Evolutionary conservation across 2,113 vertebrate species (phyloP).

Genomic region (Egretta garzetta): DNA sequence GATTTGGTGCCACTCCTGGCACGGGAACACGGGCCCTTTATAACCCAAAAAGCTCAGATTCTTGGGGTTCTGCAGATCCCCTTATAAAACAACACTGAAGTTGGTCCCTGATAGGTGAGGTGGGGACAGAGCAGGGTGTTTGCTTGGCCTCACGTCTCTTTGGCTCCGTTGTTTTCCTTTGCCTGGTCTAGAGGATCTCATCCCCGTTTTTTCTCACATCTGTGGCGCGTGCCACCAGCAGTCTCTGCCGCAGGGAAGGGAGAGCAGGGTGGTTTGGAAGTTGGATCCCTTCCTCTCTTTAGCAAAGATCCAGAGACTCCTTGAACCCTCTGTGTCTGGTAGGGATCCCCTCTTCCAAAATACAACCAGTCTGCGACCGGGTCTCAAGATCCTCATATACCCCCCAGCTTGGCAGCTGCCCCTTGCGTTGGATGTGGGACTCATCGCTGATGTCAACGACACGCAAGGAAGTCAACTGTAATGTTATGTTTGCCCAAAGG

Average conservation of each 20-base stretch:
- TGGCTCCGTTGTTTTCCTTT: neutral
- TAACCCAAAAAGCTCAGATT: neutral
- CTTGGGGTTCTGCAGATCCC: neutral
- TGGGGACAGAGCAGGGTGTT: neutral
- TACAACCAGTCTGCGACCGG: neutral
- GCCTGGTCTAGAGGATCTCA: neutral
- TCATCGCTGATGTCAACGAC: neutral
- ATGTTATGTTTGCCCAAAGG: neutral
- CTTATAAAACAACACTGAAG: neutral
- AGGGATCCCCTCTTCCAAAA: neutral
- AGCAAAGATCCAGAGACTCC: neutral
- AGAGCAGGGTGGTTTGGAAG: neutral
- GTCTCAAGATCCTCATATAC: fast-evolving
- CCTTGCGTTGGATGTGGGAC: neutral
- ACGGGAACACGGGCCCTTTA: fast-evolving
- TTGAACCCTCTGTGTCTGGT: neutral
- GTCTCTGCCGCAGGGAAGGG: neutral
- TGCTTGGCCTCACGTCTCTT: neutral
- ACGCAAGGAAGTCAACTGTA: fast-evolving
- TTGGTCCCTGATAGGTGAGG: neutral
- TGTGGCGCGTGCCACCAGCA: neutral
- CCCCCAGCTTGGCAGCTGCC: neutral
- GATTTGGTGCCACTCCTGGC: neutral
- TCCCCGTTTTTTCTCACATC: fast-evolving
- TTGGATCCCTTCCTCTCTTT: neutral